Evolutionary conservation across 2,113 vertebrate genomes (phyloP), one percentile per base, ranked within the genome.

Genomic region (Siphamia tubifer): DNA sequence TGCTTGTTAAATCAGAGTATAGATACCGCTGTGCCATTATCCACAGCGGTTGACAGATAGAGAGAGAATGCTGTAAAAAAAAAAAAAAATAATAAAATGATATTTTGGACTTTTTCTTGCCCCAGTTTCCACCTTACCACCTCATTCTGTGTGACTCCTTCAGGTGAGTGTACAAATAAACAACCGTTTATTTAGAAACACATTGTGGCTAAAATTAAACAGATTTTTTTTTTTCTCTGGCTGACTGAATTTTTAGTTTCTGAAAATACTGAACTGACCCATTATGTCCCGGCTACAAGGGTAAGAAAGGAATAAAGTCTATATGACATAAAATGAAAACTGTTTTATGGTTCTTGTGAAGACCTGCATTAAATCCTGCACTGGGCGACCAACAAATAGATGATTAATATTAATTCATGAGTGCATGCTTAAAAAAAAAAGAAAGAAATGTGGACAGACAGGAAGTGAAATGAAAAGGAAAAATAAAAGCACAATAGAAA

Each of bases 1-100:
- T 40, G 5, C 16, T 27, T 36, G 20, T 53, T 65, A 49, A 34
- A 44, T 63, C 47, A 21, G 6, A 4, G 34, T 23, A 25, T 20
- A 40, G 34, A 68, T 40, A 43, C 30, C 20, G 27, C 8, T 20
- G n/a, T 8, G 39, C 20, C 66, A 42, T 56, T 61, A 64, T 55
- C 49, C 34, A 55, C 19, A 54, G 28, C 6, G 21, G 30, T 15
- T 57, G 13, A 20, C 28, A 32, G 27, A 30, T 31, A 13, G n/a
- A n/a, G n/a, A n/a, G n/a, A n/a, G n/a, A n/a, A n/a, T 7, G 16
- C 20, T 13, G 44, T 23, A 45, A 3, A 13, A 9, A 5, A 15
- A 16, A n/a, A n/a, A 15, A n/a, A 45, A 2, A 8, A 13, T 17
- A 30, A 54, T 23, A 54, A 44, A 8, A 6, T 30, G 11, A 40